Percentiles rank a stretch among this genome's conserved stretches.
Evolutionary conservation across 2,888 invertebrate species (phyloP).

Genomic region (Scaptomyza flava): DNA sequence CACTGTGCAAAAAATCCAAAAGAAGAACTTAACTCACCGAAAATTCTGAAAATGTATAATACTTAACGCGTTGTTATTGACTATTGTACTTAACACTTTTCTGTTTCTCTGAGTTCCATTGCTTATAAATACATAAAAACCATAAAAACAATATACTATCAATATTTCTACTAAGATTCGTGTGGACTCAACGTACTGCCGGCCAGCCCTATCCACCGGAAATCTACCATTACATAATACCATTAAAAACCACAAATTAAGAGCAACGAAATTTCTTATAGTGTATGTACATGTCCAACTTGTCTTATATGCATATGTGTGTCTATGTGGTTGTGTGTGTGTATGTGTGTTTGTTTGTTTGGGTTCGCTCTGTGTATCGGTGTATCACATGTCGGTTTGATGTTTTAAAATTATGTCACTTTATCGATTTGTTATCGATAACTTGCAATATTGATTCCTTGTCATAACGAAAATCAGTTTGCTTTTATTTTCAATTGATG

Average conservation of each 20-base stretch:
- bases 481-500: not conserved
- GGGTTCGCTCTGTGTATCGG: slow-evolving; percentile 30
- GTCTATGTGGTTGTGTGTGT: slow-evolving; percentile 19
- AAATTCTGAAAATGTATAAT: slow-evolving; percentile 12
- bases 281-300: not conserved
- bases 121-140: slow-evolving; percentile 6
- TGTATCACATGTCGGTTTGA: slow-evolving; percentile 31
- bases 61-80: slow-evolving; percentile 49
- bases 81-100: slow-evolving; percentile 52
- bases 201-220: slow-evolving; percentile 16
- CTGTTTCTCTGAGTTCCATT: slow-evolving; percentile 5
- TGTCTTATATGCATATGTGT: not conserved
- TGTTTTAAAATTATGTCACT: not conserved
- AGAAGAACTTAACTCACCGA: not conserved
- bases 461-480: not conserved
- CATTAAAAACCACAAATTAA: slow-evolving; percentile 12
- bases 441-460: slow-evolving; percentile 4
- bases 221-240: slow-evolving; percentile 23
- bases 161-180: too few relatives aligned
- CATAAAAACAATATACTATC: not conserved
- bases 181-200: slow-evolving; percentile 11
- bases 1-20: slow-evolving; percentile 52
- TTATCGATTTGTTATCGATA: slow-evolving; percentile 10
- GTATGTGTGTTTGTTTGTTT: slow-evolving; percentile 26
- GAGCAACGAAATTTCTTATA: not conserved